A percentile compares a stretch with the other conserved stretches of the same genome.
Evolutionary conservation across 2,888 invertebrate species (phyloP).

Genomic region (Incurvaria masculella): DNA sequence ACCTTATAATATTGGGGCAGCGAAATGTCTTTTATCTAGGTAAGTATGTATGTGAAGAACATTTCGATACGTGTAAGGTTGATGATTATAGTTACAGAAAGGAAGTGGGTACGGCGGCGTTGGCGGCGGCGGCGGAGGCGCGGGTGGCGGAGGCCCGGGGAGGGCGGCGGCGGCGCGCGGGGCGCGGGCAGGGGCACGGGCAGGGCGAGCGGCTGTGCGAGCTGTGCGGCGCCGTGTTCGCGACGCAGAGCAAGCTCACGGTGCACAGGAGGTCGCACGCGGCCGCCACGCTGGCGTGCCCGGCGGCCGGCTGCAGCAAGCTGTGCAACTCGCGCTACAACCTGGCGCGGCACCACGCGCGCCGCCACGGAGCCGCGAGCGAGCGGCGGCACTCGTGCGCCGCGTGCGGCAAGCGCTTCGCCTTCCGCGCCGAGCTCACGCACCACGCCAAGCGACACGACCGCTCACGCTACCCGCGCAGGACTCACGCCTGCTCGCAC

Average conservation of each 20-base stretch:
- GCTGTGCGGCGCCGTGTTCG: constrained; percentile 36
- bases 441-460: constrained; percentile 37
- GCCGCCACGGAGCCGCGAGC: constrained; percentile 31
- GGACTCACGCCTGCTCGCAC: constrained; percentile 33
- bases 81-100: too few relatives aligned
- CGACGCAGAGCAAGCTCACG: constrained; percentile 25
- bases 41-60: too few relatives aligned
- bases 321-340: constrained; percentile 29
- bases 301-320: constrained; percentile 25
- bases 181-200: background rate
- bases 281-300: constrained; percentile 31
- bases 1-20: too few relatives aligned
- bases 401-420: constrained; percentile 34
- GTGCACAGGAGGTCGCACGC: constrained; percentile 32
- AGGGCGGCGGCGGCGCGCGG: background rate
- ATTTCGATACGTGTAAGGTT: too few relatives aligned
- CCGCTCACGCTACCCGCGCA: constrained; percentile 26
- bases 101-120: too few relatives aligned
- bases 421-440: constrained; percentile 32
- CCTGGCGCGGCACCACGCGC: constrained; percentile 33
- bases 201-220: constrained; percentile 29
- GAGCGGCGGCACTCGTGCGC: constrained; percentile 34
- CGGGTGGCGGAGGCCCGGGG: too few relatives aligned
- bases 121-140: too few relatives aligned
- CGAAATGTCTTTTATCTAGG: too few relatives aligned